A percentile compares a stretch with the other conserved stretches of the same genome.
Conservation (phyloP, 2,888 invertebrate species). For the Seladonia tumulorum region DNA sequence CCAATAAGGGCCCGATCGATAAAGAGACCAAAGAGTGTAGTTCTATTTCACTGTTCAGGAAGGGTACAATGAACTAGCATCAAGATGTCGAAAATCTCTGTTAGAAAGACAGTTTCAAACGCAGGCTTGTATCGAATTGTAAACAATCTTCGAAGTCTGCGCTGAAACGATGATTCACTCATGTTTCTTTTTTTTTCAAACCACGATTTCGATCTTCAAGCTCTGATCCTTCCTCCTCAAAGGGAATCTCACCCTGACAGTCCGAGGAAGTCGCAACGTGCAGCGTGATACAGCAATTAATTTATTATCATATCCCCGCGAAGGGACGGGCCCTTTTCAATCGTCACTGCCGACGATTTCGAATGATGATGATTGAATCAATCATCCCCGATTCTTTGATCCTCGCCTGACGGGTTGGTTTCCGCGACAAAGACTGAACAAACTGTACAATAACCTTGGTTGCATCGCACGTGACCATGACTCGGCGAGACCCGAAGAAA, state of each 20-base stretch:
- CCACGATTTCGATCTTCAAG: conserved; percentile 15
- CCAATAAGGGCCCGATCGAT: not conserved
- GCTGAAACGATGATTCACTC: not conserved
- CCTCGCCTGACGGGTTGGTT: conserved; percentile 41
- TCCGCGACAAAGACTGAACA: conserved; percentile 69
- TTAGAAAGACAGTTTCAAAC: not conserved
- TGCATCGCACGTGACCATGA: conserved; percentile 63
- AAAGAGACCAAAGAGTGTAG: not conserved
- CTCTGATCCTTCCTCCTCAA: not conserved
- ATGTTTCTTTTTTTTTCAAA: not conserved
- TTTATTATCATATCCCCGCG: conserved; percentile 68
- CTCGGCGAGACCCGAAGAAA: conserved; percentile 50
- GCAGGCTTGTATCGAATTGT: too few species aligned
- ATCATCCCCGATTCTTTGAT: conserved; percentile 31
- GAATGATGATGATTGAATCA: too few species aligned
- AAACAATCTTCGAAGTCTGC: not conserved
- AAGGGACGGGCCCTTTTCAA: conserved; percentile 53
- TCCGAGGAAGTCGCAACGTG: conserved; percentile 72
- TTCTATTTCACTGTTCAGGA: not conserved
- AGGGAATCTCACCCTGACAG: conserved; percentile 62
- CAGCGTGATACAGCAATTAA: conserved; percentile 73
- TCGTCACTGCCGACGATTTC: conserved; percentile 65
- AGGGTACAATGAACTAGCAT: not conserved
- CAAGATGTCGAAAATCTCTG: not conserved
- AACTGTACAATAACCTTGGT: conserved; percentile 55